These are phyloP conservation scores for Centropus bengalensis DNA, from an alignment of 2,113 vertebrate species.

Conservation along the genomic window DNA sequence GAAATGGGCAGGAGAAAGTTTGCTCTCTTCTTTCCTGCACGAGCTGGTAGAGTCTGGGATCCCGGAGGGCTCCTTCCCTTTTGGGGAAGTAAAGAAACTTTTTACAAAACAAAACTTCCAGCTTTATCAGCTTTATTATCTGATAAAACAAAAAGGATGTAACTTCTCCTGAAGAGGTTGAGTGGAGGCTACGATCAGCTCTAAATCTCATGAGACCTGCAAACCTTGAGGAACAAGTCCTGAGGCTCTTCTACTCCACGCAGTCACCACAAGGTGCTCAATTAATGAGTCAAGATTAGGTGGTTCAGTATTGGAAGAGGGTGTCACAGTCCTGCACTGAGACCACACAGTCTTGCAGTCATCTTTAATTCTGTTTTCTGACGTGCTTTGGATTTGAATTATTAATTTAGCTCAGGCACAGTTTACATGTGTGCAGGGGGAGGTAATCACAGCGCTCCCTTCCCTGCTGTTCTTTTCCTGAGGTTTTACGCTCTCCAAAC, in stretches of 20 bases:
- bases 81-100: accelerated
- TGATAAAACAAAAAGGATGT: neutral
- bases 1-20: neutral
- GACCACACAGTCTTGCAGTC: neutral
- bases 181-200: neutral
- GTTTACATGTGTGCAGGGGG: neutral
- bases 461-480: conserved; percentile 54
- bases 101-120: neutral
- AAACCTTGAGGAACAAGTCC: neutral
- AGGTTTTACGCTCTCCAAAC: conserved; percentile 39
- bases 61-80: neutral
- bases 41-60: neutral
- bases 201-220: neutral
- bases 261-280: neutral
- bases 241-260: neutral
- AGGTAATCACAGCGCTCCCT: conserved; percentile 47
- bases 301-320: neutral
- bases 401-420: neutral
- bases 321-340: neutral
- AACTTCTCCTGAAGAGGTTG: neutral
- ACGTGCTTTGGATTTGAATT: neutral
- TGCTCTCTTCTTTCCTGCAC: neutral
- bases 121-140: neutral
- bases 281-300: neutral
- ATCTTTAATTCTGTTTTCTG: neutral